These are phyloP conservation scores for Accipiter cooperii DNA, from an alignment of 2,113 vertebrate species.

Conservation along the genomic window DNA sequence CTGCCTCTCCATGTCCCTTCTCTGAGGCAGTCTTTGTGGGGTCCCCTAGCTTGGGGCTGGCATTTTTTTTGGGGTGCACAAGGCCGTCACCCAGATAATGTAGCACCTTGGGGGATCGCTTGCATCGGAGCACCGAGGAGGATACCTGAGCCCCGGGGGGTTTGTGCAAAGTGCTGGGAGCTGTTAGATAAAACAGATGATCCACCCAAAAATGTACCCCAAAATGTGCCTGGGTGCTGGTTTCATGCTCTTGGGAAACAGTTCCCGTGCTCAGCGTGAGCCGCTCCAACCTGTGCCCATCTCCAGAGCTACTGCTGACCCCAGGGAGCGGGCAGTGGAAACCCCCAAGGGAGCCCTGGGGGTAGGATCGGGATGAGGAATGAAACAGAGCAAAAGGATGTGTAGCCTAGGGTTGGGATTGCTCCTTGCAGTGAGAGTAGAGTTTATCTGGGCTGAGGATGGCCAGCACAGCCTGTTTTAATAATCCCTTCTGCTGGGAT, in stretches of 20 bases:
- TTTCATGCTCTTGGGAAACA: background rate
- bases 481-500: background rate
- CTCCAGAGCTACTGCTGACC: background rate
- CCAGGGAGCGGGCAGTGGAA: fast-evolving
- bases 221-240: background rate
- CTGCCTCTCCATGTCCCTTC: background rate
- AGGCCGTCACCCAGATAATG: background rate
- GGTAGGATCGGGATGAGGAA: background rate
- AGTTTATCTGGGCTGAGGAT: background rate
- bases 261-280: background rate
- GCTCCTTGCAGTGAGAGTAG: background rate
- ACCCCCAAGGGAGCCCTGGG: background rate
- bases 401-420: background rate
- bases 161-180: background rate
- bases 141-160: background rate
- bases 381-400: background rate
- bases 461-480: background rate
- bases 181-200: background rate
- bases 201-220: background rate
- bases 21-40: background rate
- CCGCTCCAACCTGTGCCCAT: background rate
- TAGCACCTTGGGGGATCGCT: fast-evolving
- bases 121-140: fast-evolving
- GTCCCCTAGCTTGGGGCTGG: background rate
- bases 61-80: background rate